Evolutionary conservation across 2,797 vertebrate genomes (phyloP), one percentile per base, ranked within the genome.

Genomic region (Adrianichthys oophorus): DNA sequence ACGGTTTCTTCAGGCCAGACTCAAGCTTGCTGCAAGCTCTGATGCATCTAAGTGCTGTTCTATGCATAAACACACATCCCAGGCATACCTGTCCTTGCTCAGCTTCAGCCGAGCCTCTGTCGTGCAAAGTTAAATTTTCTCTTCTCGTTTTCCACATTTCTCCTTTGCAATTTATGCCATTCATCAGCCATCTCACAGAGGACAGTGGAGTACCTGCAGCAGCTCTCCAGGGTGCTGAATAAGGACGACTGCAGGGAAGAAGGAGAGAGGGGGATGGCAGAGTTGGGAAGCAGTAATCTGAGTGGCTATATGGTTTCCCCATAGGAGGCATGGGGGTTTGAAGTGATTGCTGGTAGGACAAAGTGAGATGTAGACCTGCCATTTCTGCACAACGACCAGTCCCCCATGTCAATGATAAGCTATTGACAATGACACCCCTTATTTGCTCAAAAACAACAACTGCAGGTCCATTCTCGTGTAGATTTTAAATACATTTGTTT

Each of bases 201-300:
- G 82, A 84, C 68, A 54, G 76, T 69, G 48, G 63, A 76, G 78
- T 90, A 92, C 89, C 89, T 90, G 89, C 87, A 85, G 86, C 79
- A 87, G 84, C 90, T 92, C 90, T 92, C 87, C 91, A 85, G 88
- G 90, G 91, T 91, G 86, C 90, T 92, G 91, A 91, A 92, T 82
- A 68, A 32, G 75, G 83, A 84, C 46, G 78, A 75, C 78, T 74
- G 74, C 66, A 72, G 71, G 76, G 75, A 69, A 52, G 76, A 73
- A 61, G 74, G 53, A 70, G 79, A 59, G 4, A 66, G 7, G 48
- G 74, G 62, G 55, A 59, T 52, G 57, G 5, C 45, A 56, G 52
- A 32, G 63, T 43, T 62, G 61, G 74, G 74, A 68, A 74, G 85
- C 81, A 85, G 83, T 70, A 82, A 60, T 53, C n/a, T 84, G 68